Evolutionary conservation across 2,888 invertebrate species (phyloP).

Genomic region (Platycheirus rosarum): DNA sequence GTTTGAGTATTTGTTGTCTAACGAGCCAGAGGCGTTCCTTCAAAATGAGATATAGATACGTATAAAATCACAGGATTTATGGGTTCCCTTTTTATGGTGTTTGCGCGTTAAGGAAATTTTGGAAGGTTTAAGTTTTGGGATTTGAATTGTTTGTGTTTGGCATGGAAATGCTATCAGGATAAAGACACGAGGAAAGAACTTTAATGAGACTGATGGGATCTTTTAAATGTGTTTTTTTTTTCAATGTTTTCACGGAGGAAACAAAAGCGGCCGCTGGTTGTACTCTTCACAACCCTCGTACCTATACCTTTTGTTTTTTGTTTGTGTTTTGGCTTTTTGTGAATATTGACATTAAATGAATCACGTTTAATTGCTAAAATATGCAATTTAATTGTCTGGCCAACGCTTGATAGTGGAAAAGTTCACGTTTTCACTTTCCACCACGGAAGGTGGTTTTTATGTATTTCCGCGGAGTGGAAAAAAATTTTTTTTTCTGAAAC

Average conservation of each 20-base stretch:
- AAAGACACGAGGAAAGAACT: conserved; percentile 45
- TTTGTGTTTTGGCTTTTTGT: conserved; percentile 8
- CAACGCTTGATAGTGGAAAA: neutral
- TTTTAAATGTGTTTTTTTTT: conserved; percentile 4
- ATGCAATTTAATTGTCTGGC: conserved; percentile 18
- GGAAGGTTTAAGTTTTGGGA: conserved; percentile 51
- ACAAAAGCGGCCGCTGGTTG: no score
- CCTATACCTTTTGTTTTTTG: neutral
- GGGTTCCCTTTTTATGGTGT: conserved; percentile 65
- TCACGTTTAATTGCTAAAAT: conserved; percentile 68
- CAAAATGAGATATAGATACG: conserved; percentile 48
- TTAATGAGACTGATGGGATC: conserved; percentile 50
- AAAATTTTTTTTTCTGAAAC: no score
- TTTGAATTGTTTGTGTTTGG: conserved; percentile 42
- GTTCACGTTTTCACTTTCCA: no score
- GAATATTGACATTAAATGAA: conserved; percentile 61
- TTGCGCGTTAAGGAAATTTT: conserved; percentile 39
- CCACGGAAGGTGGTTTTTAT: no score
- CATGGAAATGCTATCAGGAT: conserved; percentile 49
- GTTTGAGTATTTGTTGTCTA: conserved; percentile 52
- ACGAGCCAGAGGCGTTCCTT: conserved; percentile 53
- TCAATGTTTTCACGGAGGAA: no score
- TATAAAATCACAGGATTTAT: conserved; percentile 65
- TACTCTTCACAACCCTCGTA: conserved; percentile 19
- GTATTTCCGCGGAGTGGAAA: no score